phyloP scores from a whole-genome alignment of 2,797 vertebrate genomes.

The Apogon hyalosoma region DNA sequence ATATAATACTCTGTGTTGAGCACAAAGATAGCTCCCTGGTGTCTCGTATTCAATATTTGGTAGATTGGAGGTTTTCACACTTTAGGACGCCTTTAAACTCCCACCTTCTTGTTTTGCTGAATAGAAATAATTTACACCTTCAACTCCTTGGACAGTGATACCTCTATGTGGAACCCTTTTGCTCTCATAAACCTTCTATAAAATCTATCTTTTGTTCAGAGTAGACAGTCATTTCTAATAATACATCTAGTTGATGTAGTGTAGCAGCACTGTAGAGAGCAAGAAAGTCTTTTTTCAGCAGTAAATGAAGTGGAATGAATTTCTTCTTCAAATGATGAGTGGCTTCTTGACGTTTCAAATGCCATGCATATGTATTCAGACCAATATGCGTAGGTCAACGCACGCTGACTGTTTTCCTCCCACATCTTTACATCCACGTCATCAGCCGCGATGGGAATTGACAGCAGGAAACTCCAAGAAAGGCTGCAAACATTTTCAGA shows the following conservation, averaged over 20 bases:
- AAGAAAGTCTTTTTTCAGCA: slow-evolving; percentile 19
- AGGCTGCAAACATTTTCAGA: slow-evolving; percentile 38
- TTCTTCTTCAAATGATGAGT: slow-evolving; percentile 60
- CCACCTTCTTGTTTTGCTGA: slow-evolving; percentile 1
- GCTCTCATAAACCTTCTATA: slow-evolving; percentile 25
- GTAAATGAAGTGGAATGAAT: slow-evolving; percentile 28
- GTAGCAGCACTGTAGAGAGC: not conserved
- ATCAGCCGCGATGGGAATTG: slow-evolving; percentile 22
- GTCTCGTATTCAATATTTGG: not conserved
- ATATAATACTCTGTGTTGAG: not conserved
- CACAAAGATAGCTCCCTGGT: not conserved
- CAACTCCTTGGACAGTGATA: slow-evolving; percentile 15
- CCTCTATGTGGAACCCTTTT: slow-evolving; percentile 23
- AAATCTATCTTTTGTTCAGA: slow-evolving; percentile 28
- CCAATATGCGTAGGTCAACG: slow-evolving; percentile 57
- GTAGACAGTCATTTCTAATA: slow-evolving; percentile 23
- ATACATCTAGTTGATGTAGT: slow-evolving; percentile 5
- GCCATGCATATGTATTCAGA: slow-evolving; percentile 69
- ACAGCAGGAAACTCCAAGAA: slow-evolving; percentile 15
- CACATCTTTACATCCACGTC: slow-evolving; percentile 34
- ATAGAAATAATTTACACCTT: slow-evolving; percentile 19
- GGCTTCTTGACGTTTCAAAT: slow-evolving; percentile 28
- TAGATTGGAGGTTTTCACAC: not conserved
- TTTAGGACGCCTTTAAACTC: slow-evolving; percentile 4
- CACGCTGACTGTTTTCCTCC: slow-evolving; percentile 41